Base-by-base conservation (phyloP, 2,888 invertebrate genomes). In the Dryobotodes eremita region DNA sequence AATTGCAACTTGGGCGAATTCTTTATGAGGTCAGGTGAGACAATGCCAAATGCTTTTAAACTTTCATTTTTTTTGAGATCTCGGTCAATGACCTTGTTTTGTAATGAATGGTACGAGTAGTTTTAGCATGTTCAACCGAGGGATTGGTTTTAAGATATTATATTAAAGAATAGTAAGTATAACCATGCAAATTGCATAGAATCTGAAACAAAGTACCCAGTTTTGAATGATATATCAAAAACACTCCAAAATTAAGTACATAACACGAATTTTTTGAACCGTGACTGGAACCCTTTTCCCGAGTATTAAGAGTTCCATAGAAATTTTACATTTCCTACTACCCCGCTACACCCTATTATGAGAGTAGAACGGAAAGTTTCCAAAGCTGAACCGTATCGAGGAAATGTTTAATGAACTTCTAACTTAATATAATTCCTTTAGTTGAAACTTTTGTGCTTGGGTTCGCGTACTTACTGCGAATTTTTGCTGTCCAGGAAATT, bases 371-470 rank as follows among this genome's bases (percentile, higher is more conserved):
- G 53, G 65, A 88, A 88, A 87, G 61, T 87, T 88, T 84, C 72
- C 65, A 77, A 82, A 88, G 84, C 74, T 64, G 77, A 88, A 75
- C 78, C 75, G 82, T 87, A 87, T 83, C 82, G 82, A 85, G 80
- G 87, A 83, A 88, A 89, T 85, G 83, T 88, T 89, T 87, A 88
- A 87, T 89, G 89, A 87, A 83, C 82, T 87, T 79, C 80, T 83
- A 87, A 88, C 83, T 89, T 89, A 79, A 89, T 80, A 87, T 82
- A 83, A 82, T 82, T 89, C 74, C 85, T 81, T 78, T 61, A 81
- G 82, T 87, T 83, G 55, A 77, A 84, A n/a, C 78, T 83, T 88
- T 80, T 71, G 70, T 84, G 66, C 83, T 77, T 61, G 53, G 69
- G 55, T 77, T 71, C 71, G 31, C 71, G 77, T 73, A 75, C 73